phyloP scores from a whole-genome alignment of 1,140 invertebrate genomes.

The Semibalanus balanoides region DNA sequence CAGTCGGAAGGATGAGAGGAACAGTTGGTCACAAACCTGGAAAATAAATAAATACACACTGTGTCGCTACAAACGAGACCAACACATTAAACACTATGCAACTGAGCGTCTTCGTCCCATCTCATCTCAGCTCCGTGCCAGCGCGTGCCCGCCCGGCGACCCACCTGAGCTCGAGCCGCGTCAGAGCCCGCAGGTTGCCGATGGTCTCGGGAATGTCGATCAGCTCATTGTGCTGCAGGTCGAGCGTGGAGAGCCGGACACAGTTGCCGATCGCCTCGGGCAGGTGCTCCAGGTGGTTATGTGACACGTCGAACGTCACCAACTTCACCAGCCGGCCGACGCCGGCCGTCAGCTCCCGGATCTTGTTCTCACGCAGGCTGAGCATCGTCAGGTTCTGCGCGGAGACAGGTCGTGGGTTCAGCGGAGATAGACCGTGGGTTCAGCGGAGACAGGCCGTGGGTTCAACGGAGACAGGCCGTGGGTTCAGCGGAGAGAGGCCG shows the following conservation, averaged over 20 bases:
- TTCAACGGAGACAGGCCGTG: too few relatives aligned
- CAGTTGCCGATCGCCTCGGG: constrained; percentile 92
- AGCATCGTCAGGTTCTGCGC: constrained; percentile 79
- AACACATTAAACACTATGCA: too few relatives aligned
- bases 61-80: too few relatives aligned
- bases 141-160: neutral
- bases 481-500: too few relatives aligned
- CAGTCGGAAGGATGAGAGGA: too few relatives aligned
- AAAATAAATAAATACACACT: too few relatives aligned
- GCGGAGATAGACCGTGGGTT: too few relatives aligned
- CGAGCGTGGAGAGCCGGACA: constrained; percentile 78
- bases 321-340: constrained; percentile 83
- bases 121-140: neutral
- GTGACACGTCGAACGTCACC: constrained; percentile 92
- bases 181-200: constrained; percentile 74
- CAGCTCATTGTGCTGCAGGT: constrained; percentile 97
- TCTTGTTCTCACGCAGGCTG: constrained; percentile 97
- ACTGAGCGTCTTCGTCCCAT: too few relatives aligned
- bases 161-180: constrained; percentile 67
- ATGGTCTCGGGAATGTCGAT: constrained; percentile 90
- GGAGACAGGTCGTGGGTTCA: too few relatives aligned
- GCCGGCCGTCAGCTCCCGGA: constrained; percentile 76
- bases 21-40: too few relatives aligned
- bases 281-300: constrained; percentile 92
- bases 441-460: too few relatives aligned